Evolutionary conservation across 2,797 vertebrate genomes (phyloP), one percentile per base, ranked within the genome.

Genomic region (Acrocephalus scirpaceus): DNA sequence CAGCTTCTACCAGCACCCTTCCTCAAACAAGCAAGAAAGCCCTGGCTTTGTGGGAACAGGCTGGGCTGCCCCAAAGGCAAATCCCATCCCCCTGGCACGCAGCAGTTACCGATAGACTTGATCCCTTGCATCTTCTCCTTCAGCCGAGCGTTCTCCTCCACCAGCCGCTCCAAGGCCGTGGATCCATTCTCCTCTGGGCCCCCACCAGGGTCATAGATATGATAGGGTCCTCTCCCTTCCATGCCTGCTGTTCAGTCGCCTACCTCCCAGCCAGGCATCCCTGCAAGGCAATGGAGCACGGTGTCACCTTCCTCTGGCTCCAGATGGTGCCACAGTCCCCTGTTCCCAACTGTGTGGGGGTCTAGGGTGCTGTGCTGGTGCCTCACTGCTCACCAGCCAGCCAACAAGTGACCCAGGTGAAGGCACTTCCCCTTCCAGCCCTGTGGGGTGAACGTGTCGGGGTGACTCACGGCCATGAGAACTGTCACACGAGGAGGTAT

Each of bases 51-150:
- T 11, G 16, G 30, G 42, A 32, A 65, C 22, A 16, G 18, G 10
- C 30, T 92, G 61, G 42, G 62, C 54, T 72, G 54, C 27, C 70
- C 61, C 21, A 16, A 61, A 90, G 20, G 51, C 3, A 9, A 70
- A 75, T 38, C 48, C 36, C 19, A 7, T 9, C 32, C 62, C 34
- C 71, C 32, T 19, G 50, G 57, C 61, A 32, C 0, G 0, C 66
- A 82, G 81, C 40, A 75, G 62, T 98, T 98, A 99, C 99, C 99
- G 79, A 99, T 98, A 89, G 98, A 99, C 97, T 99, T 99, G 94
- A 99, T 99, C 79, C 99, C 99, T 96, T 99, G 99, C 99, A 99
- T 99, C 95, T 99, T 98, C 97, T 99, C 99, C 96, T 98, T 98
- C 97, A 99, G 98, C 73, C 98, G 98, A 82, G 97, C 95, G 96